phyloP scores from a whole-genome alignment of 2,888 invertebrate genomes.

The Colostygia pectinataria region DNA sequence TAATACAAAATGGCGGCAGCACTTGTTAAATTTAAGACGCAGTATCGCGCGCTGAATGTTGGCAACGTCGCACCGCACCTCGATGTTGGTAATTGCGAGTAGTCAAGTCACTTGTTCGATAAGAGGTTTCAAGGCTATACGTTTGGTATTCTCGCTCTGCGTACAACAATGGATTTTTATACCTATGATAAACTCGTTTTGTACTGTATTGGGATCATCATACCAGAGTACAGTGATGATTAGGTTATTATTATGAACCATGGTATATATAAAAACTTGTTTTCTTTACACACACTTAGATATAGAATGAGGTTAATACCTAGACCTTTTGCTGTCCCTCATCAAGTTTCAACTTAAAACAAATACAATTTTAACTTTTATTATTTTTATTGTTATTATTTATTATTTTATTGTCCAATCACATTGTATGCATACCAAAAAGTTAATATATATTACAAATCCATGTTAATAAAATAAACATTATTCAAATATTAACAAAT shows the following conservation, averaged over 20 bases:
- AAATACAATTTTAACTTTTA: too few relatives aligned
- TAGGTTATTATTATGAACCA: conserved; percentile 1
- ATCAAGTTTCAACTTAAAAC: too few relatives aligned
- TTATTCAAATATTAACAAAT: too few relatives aligned
- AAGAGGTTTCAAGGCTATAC: conserved; percentile 79
- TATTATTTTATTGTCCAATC: not conserved
- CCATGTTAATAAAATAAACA: not conserved
- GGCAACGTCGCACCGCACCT: conserved; percentile 79
- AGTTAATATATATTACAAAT: too few relatives aligned
- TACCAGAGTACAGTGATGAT: conserved; percentile 39
- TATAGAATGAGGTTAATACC: conserved; percentile 18
- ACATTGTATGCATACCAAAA: too few relatives aligned
- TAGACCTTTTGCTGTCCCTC: conserved; percentile 18
- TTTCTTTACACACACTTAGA: conserved; percentile 12
- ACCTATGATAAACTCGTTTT: conserved; percentile 50
- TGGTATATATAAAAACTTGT: conserved; percentile 11
- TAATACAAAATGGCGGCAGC: conserved; percentile 72
- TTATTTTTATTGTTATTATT: not conserved
- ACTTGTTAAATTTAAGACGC: conserved; percentile 71
- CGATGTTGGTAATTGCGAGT: conserved; percentile 53
- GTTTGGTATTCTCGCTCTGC: conserved; percentile 63
- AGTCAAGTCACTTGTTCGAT: conserved; percentile 74
- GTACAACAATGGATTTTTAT: conserved; percentile 69
- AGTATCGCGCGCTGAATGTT: conserved; percentile 66
- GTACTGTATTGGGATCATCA: conserved; percentile 44